Evolutionary conservation across 2,888 invertebrate species (phyloP), one percentile per base, ranked within the genome.

Genomic region (Thysanoteuthis rhombus): DNA sequence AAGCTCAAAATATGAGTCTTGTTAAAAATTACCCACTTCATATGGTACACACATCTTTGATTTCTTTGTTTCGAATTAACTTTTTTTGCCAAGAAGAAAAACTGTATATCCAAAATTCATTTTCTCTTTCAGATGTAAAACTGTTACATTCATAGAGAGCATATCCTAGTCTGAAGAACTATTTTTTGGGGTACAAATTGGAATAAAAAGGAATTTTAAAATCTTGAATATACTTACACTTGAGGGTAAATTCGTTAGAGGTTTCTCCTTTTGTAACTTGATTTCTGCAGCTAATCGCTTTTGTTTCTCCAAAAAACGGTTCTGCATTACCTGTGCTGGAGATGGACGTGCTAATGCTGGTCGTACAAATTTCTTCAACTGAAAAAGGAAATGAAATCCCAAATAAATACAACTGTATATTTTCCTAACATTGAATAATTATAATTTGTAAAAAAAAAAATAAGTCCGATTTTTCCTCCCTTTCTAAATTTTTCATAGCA

Each of bases 241-340:
- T 28, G 45, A 45, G 45, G 91, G n/a, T 45, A 42, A 42, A 19
- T n/a, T n/a, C 1, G 45, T 40, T 32, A 92, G 16, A 40, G 22
- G 36, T 92, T 92, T 92, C 5, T 92, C 91, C 45, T 92, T 92
- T 6, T 45, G 91, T 42, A 92, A 32, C 42, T 42, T 40, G 19
- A 45, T 19, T n/a, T 92, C 45, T 39, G 91, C 75, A 36, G 75
- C 91, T 40, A 45, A 92, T 1, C 94, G 93, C 93, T 96, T 95
- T 95, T 96, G 96, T 95, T 97, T 96, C 94, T 96, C 95, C 38
- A 96, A 94, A 94, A 96, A 96, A 12, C 97, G 94, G 93, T 97
- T 96, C 94, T 97, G 96, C 96, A 97, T 96, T 22, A 97, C 96
- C 94, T 97, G 95, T 22, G 96, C 96, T 22, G 97, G 96, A 92